These are phyloP conservation scores for Trachurus trachurus DNA, from an alignment of 2,797 vertebrate genomes.

Conservation along the genomic window DNA sequence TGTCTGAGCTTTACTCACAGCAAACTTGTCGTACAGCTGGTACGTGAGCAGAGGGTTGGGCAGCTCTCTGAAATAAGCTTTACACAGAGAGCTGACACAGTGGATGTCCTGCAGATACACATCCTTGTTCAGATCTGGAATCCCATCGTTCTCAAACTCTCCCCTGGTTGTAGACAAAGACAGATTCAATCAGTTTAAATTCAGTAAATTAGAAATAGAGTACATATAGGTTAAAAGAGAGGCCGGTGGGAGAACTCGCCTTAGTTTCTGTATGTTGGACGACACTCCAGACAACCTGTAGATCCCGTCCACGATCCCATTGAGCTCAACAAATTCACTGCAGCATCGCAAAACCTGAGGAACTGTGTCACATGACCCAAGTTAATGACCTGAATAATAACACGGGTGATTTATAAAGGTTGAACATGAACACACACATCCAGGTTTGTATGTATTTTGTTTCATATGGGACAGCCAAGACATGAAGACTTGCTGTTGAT, in stretches of 20 bases:
- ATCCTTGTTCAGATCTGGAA: slow-evolving; percentile 89
- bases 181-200: background rate
- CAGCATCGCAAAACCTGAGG: slow-evolving; percentile 92
- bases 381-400: background rate
- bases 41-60: slow-evolving; percentile 96
- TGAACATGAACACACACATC: background rate
- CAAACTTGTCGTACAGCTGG: slow-evolving; percentile 96
- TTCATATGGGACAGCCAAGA: background rate
- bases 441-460: background rate
- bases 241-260: slow-evolving; percentile 76
- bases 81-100: slow-evolving; percentile 95
- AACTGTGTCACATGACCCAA: slow-evolving; percentile 79
- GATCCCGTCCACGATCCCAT: slow-evolving; percentile 95
- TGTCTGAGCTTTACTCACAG: slow-evolving; percentile 83
- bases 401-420: background rate
- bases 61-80: slow-evolving; percentile 96
- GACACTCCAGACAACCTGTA: slow-evolving; percentile 95
- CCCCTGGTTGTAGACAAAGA: slow-evolving; percentile 78
- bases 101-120: slow-evolving; percentile 96
- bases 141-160: slow-evolving; percentile 91
- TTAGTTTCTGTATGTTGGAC: slow-evolving; percentile 94
- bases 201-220: background rate
- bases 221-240: background rate
- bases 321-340: slow-evolving; percentile 92
- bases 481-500: too few relatives aligned